Base-by-base conservation (phyloP, 2,888 invertebrate genomes). In the Ornithoptera alexandrae region DNA sequence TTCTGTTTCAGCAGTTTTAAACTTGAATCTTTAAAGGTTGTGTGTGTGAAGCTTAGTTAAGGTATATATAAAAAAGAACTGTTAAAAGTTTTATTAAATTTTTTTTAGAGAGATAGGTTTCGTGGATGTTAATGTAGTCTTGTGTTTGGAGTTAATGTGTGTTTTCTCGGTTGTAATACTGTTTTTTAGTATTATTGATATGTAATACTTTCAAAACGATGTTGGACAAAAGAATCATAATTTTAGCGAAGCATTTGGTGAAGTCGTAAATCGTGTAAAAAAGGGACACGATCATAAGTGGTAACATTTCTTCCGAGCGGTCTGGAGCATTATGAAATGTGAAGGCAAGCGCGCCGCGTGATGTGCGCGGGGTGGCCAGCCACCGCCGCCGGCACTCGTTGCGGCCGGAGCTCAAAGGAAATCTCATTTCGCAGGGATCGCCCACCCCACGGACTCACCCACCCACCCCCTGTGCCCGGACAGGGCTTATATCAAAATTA, bases 401-500 rank as follows among this genome's bases (percentile, higher is more conserved):
- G 67, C 81, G 81, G 80, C 79, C 78, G 83, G 20, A 57, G 67
- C 84, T 87, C 90, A 91, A 90, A 91, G 90, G 89, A 92, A 91
- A 91, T 92, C 90, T 90, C 90, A 92, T 92, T 92, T 90, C 82
- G 82, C 80, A 78, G 74, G 79, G 77, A 72, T 74, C 78, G 75
- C 74, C 73, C 65, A 65, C 71, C 73, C 68, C 22, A 53, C 59
- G 50, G 60, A 62, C 50, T 75, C 76, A 68, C 74, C 77, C 76
- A 56, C 66, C 73, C 73, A 74, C 73, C 76, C 72, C 71, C 75
- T 62, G 70, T 71, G 68, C 73, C 77, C 77, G 73, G 72, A 76
- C 77, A 81, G 84, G 85, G 89, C 88, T 87, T 86, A 88, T 90
- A 90, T 90, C 90, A 90, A 91, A 90, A 91, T 90, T 85, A 90